Evolutionary conservation across 2,797 vertebrate genomes (phyloP), one percentile per base, ranked within the genome.

Genomic region (Coccyzus lansbergi): DNA sequence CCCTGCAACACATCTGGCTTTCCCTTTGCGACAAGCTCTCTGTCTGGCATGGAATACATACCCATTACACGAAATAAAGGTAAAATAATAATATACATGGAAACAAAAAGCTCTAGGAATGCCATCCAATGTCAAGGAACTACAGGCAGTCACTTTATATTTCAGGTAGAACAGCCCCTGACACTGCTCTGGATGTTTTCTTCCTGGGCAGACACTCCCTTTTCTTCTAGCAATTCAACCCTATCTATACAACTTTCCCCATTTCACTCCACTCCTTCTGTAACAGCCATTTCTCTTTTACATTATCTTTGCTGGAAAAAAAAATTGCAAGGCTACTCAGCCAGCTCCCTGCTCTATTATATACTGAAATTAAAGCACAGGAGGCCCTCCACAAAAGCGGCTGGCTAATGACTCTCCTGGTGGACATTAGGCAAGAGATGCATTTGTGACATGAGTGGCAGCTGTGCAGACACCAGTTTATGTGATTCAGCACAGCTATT

Each of bases 401-500:
- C 95, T 96, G 94, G 94, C 95, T 97, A 88, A 95, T 59, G 69
- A 53, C 91, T 94, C 93, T 97, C 94, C 19, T 77, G 96, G 94
- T 86, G 94, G 97, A 95, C 84, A 72, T 95, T 93, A 92, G 51
- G 77, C 48, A 8, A 59, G 89, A 95, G 94, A 86, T 69, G 49
- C 58, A 80, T 87, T 91, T 91, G 94, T 95, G 94, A 96, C 63
- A 90, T 89, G 95, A 96, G 88, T 92, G 80, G 90, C 78, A 83
- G 94, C 95, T 96, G 97, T 95, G 94, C 91, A 78, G 91, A 87
- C 95, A 95, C 89, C 82, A 93, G 88, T 95, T 95, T 92, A 93
- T 95, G 86, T 88, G 81, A 84, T 97, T 96, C 91, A 95, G 86
- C 94, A 94, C 84, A 96, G 94, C 94, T 95, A 96, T 97, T 97